Evolutionary conservation across 2,797 vertebrate species (phyloP).

Genomic region (Clamator glandarius): DNA sequence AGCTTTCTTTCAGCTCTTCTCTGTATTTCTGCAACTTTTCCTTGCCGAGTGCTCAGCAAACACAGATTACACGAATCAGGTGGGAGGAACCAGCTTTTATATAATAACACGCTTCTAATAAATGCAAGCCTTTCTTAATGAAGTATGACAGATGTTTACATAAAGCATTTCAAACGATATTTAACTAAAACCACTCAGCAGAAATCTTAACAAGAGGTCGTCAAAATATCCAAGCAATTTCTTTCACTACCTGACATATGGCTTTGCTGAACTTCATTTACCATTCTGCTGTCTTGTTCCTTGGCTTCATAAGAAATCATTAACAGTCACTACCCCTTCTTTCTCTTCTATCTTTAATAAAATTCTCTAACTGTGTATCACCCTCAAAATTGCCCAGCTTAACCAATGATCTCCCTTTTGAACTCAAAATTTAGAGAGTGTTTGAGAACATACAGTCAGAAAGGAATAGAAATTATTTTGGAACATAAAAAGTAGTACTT

Average conservation of each 20-base stretch:
- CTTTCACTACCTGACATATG: background rate
- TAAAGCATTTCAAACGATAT: background rate
- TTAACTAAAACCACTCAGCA: background rate
- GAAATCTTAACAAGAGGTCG: constrained; percentile 21
- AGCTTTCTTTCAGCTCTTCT: background rate
- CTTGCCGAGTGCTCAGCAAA: background rate
- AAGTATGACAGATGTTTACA: background rate
- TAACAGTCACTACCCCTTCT: background rate
- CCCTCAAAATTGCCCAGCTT: background rate
- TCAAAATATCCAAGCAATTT: background rate
- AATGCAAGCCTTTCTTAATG: background rate
- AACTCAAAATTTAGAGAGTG: background rate
- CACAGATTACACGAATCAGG: background rate
- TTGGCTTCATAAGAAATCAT: background rate
- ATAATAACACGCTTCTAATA: background rate
- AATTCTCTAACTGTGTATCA: background rate
- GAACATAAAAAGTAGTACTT: background rate
- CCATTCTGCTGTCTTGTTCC: background rate
- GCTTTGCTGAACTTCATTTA: background rate
- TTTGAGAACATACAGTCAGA: background rate
- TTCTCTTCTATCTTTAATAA: background rate
- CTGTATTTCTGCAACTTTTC: background rate
- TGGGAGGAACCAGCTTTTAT: background rate
- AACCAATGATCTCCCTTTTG: background rate
- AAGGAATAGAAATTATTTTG: background rate